A percentile compares a stretch with the other conserved stretches of the same genome.
Evolutionary conservation across 2,113 vertebrate genomes (phyloP).

Genomic region (Promerops cafer): DNA sequence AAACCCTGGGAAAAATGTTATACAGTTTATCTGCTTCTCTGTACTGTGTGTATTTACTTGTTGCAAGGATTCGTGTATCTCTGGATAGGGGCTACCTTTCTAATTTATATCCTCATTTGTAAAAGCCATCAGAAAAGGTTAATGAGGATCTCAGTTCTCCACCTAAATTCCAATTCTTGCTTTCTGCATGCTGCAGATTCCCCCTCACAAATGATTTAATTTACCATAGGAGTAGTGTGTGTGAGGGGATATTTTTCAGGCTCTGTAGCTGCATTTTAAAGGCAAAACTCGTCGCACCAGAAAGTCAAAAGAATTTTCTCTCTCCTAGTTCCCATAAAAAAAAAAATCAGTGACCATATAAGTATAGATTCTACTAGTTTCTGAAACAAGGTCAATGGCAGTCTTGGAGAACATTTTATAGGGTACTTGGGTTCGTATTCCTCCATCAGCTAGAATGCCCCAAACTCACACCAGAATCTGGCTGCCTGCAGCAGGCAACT

Average conservation of each 20-base stretch:
- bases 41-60: neutral
- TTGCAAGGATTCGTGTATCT: neutral
- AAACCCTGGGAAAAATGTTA: neutral
- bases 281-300: neutral
- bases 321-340: neutral
- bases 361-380: neutral
- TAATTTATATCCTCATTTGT: neutral
- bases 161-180: neutral
- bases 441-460: neutral
- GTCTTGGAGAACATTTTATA: neutral
- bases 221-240: rapidly evolving
- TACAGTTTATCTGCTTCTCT: neutral
- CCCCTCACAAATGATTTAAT: neutral
- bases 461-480: neutral
- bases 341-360: neutral
- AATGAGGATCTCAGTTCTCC: neutral
- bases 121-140: neutral
- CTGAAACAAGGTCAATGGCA: neutral
- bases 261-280: neutral
- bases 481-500: neutral
- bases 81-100: neutral
- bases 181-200: neutral
- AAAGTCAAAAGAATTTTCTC: neutral
- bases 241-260: neutral
- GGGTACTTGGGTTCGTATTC: neutral